These are phyloP conservation scores for Characodon lateralis DNA, from an alignment of 2,797 vertebrate species.

Conservation along the genomic window DNA sequence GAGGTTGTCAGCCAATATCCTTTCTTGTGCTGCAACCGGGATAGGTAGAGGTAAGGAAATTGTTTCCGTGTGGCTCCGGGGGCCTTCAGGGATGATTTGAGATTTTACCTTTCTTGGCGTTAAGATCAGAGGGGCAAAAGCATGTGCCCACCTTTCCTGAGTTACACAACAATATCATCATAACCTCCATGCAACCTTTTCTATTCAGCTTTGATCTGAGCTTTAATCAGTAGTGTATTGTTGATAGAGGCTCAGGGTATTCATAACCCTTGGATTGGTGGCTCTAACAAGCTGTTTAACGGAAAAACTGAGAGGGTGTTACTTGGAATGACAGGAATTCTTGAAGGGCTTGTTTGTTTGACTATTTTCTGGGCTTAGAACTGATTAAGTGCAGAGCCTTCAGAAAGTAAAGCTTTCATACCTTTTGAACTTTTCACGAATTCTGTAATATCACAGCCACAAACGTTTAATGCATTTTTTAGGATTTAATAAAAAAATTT, in stretches of 20 bases:
- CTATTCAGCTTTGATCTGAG: constrained; percentile 59
- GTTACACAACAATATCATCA: constrained; percentile 65
- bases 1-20: constrained; percentile 72
- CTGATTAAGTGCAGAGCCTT: constrained; percentile 2
- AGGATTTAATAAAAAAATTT: too few species aligned
- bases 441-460: neutral
- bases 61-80: constrained; percentile 60
- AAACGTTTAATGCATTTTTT: neutral
- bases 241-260: constrained; percentile 17
- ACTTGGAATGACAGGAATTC: constrained; percentile 45
- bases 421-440: neutral
- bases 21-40: constrained; percentile 57
- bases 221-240: constrained; percentile 54
- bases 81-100: constrained; percentile 34
- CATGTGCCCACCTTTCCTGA: constrained; percentile 55
- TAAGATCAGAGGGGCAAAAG: constrained; percentile 58
- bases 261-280: constrained; percentile 37
- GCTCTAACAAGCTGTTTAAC: constrained; percentile 43
- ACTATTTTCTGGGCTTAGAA: constrained; percentile 28
- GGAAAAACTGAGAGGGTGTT: constrained; percentile 45
- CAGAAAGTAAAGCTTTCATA: neutral
- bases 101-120: constrained; percentile 65
- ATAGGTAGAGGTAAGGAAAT: constrained; percentile 64
- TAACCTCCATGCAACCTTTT: constrained; percentile 63
- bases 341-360: constrained; percentile 27